Evolutionary conservation across 2,113 vertebrate genomes (phyloP).

Genomic region (Aphyosemion australe): DNA sequence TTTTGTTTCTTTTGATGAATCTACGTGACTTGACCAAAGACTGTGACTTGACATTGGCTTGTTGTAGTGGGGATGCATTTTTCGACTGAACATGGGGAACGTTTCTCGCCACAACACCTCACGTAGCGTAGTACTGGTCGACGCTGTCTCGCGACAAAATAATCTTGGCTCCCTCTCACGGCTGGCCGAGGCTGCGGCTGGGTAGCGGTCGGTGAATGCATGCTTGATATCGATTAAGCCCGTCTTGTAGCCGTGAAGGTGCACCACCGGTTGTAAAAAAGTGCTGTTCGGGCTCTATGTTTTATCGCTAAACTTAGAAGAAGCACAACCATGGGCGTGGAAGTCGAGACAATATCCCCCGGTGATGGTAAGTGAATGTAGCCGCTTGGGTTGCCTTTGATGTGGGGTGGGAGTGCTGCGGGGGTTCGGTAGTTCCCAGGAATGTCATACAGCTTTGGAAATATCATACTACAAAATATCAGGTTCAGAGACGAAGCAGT

Average conservation of each 20-base stretch:
- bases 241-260: constrained; percentile 39
- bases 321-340: constrained; percentile 88
- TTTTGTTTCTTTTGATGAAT: too few relatives aligned
- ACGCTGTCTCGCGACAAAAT: constrained; percentile 23
- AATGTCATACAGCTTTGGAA: constrained; percentile 8
- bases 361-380: constrained; percentile 87
- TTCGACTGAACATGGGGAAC: background rate
- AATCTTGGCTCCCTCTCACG: constrained; percentile 22
- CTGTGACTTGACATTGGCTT: too few relatives aligned
- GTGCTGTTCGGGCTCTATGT: constrained; percentile 37
- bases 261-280: constrained; percentile 2
- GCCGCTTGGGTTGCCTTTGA: constrained; percentile 27
- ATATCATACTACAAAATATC: background rate
- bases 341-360: constrained; percentile 94
- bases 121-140: constrained; percentile 16
- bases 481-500: background rate
- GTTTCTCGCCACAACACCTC: background rate
- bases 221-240: constrained; percentile 38
- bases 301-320: constrained; percentile 28
- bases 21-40: too few relatives aligned
- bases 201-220: constrained; percentile 43
- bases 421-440: constrained; percentile 11
- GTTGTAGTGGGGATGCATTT: too few relatives aligned
- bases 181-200: constrained; percentile 25
- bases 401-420: constrained; percentile 10